These are phyloP conservation scores for Potamilus streckersoni DNA, from an alignment of 1,140 invertebrate genomes.

Conservation along the genomic window DNA sequence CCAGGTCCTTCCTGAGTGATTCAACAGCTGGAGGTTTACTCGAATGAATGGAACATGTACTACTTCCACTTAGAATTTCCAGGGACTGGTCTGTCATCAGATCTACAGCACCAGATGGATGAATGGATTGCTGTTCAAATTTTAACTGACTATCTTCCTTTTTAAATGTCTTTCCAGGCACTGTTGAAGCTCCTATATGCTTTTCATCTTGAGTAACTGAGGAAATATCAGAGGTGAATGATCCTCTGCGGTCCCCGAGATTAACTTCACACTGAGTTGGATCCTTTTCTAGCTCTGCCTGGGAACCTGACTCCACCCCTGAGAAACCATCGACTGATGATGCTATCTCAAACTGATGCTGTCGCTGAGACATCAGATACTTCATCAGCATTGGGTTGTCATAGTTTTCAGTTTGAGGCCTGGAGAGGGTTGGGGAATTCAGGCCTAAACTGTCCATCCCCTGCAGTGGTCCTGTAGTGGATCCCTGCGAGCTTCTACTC, in stretches of 20 bases:
- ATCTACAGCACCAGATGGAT: neutral
- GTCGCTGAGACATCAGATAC: constrained; percentile 24
- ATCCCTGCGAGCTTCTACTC: constrained; percentile 8
- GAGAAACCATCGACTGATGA: constrained; percentile 22
- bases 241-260: constrained; percentile 12
- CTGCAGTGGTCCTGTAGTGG: neutral
- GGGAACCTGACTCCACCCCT: constrained; percentile 27
- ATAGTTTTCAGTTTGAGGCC: neutral
- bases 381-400: constrained; percentile 21
- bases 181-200: neutral
- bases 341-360: neutral
- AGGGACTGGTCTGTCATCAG: constrained; percentile 11
- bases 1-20: no score
- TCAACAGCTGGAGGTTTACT: no score
- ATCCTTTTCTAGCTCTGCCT: constrained; percentile 9
- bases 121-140: neutral
- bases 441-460: neutral
- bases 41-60: no score
- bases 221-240: constrained; percentile 16
- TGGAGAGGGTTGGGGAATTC: neutral
- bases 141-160: neutral
- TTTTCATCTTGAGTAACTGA: neutral
- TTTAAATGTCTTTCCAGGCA: neutral
- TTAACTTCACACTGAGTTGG: neutral
- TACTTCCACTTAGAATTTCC: constrained; percentile 18